A percentile compares a stretch with the other conserved stretches of the same genome.
These are phyloP conservation scores for Hermodice carunculata DNA, from an alignment of 2,888 invertebrate genomes.

Conservation along the genomic window DNA sequence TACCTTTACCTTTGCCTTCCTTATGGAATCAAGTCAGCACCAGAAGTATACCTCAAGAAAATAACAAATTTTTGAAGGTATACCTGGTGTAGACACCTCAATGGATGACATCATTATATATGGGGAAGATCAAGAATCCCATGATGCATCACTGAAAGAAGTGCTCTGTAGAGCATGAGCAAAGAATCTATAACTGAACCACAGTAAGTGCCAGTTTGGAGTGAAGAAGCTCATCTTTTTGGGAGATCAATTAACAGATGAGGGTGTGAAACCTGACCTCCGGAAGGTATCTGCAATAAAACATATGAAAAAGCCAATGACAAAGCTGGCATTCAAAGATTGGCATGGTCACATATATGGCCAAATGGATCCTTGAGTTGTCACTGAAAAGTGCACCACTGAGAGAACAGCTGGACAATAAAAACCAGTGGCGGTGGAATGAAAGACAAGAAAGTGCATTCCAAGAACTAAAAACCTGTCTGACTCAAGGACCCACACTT, in stretches of 20 bases:
- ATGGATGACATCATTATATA: constrained; percentile 37
- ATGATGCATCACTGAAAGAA: constrained; percentile 15
- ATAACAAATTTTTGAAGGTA: constrained; percentile 28
- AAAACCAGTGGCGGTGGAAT: constrained; percentile 33
- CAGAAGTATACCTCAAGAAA: constrained; percentile 34
- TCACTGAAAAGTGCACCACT: constrained; percentile 23
- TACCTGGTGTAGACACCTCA: constrained; percentile 32
- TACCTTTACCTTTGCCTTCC: constrained; percentile 30
- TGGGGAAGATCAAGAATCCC: too few species aligned
- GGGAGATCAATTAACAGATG: constrained; percentile 24
- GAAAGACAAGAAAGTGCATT: constrained; percentile 25
- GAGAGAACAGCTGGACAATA: constrained; percentile 20
- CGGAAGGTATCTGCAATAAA: constrained; percentile 25
- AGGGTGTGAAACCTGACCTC: constrained; percentile 28
- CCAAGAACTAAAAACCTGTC: constrained; percentile 6
- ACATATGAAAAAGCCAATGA: constrained; percentile 24
- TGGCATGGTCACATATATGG: constrained; percentile 36
- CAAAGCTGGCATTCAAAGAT: too few species aligned
- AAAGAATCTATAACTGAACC: constrained; percentile 25
- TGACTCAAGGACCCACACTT: constrained; percentile 13
- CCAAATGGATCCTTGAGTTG: constrained; percentile 25
- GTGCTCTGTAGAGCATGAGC: constrained; percentile 25
- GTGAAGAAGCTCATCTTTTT: constrained; percentile 28
- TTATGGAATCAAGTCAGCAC: constrained; percentile 31
- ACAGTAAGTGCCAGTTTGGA: constrained; percentile 20